Evolutionary conservation across 2,797 vertebrate genomes (phyloP), one percentile per base, ranked within the genome.

Genomic region (Coccyzus lansbergi): DNA sequence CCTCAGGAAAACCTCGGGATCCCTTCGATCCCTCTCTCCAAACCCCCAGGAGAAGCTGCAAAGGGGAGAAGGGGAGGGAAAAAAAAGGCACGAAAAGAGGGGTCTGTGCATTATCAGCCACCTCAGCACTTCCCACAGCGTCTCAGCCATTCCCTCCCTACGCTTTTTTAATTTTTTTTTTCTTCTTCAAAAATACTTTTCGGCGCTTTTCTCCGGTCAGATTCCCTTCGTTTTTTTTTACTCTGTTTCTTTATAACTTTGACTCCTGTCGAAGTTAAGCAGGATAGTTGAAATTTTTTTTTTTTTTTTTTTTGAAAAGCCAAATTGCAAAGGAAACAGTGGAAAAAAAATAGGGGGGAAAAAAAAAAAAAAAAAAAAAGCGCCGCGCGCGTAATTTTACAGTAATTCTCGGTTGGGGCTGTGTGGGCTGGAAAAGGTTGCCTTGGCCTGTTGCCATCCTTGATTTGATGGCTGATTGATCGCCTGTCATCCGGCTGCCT

Each of bases 391-490:
- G 79, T 97, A 95, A 97, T 98, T 98, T 98, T 97, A 97, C 97
- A 98, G 95, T 98, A 97, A 98, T 97, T 91, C 95, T 97, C 94
- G 93, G 96, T 90, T 95, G 95, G 94, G 98, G 97, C 97, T 96
- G 97, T 94, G 97, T 96, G 96, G 96, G 94, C 97, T 98, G 98
- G 97, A 98, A 98, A 97, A 98, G 97, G 97, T 98, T 98, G 97
- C 98, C 98, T 98, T 99, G 98, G 98, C 98, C 98, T 98, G 96
- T 98, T 98, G 98, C 98, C 98, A 99, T 98, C 98, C 98, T 99
- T 98, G 98, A 99, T 99, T 99, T 99, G 99, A 99, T 97, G 98
- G 97, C 97, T 99, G 99, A 99, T 99, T 99, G 99, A 99, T 99
- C 96, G 97, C 97, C 98, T 97, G 98, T 99, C 99, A 98, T 98